Evolutionary conservation across 2,888 invertebrate species (phyloP).

Genomic region (Drosophila subquinaria): DNA sequence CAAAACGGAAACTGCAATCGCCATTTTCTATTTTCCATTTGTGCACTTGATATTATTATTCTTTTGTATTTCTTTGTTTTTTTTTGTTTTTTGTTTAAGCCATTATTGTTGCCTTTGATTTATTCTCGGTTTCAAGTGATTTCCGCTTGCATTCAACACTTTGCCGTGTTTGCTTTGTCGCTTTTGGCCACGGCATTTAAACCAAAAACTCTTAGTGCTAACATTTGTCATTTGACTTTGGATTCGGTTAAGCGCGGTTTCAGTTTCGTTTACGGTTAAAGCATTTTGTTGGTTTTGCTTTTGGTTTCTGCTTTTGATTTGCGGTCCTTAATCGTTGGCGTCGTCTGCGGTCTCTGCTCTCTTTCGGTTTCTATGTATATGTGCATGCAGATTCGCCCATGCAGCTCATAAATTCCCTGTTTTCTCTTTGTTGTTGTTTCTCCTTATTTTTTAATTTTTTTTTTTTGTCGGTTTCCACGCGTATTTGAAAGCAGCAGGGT

Average conservation of each 20-base stretch:
- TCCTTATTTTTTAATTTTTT: slow-evolving; percentile 30
- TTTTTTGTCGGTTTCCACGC: slow-evolving; percentile 36
- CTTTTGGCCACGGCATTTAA: slow-evolving; percentile 45
- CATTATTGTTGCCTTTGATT: slow-evolving; percentile 78
- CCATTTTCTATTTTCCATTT: slow-evolving; percentile 53
- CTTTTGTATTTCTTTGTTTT: slow-evolving; percentile 30
- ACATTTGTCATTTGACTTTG: slow-evolving; percentile 70
- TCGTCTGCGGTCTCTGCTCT: slow-evolving; percentile 60
- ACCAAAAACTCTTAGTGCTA: slow-evolving; percentile 52
- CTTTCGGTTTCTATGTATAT: slow-evolving; percentile 48
- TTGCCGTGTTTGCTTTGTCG: slow-evolving; percentile 58
- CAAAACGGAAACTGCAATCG: slow-evolving; percentile 54
- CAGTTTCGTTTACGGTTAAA: slow-evolving; percentile 34
- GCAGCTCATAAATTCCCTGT: slow-evolving; percentile 71
- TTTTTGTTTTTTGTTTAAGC: slow-evolving; percentile 37
- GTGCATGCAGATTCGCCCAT: slow-evolving; percentile 46
- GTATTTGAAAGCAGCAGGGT: slow-evolving; percentile 79
- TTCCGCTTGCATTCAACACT: slow-evolving; percentile 79
- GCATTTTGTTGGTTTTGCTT: slow-evolving; percentile 32
- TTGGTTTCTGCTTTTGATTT: slow-evolving; percentile 64
- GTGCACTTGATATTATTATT: slow-evolving; percentile 30
- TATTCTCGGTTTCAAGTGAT: slow-evolving; percentile 80
- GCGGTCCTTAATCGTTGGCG: slow-evolving; percentile 75
- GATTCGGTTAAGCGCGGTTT: slow-evolving; percentile 24
- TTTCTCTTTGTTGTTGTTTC: neutral